Conservation (phyloP, 2,113 vertebrate genomes). For the Labeo catla region DNA sequence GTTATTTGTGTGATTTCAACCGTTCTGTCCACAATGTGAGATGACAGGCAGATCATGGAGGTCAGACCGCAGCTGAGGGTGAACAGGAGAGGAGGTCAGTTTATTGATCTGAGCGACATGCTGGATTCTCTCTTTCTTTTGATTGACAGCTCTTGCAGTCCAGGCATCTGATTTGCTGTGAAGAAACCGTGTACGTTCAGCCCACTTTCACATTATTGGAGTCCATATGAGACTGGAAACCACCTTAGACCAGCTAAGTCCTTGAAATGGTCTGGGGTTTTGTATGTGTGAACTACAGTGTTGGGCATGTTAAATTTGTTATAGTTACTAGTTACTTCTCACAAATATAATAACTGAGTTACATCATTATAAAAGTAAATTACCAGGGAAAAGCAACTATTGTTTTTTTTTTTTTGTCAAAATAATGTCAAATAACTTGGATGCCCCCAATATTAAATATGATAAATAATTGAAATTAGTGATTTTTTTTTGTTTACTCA, state of each 20-base stretch:
- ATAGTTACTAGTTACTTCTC: no score
- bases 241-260: not conserved
- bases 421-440: no score
- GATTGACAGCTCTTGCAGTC: constrained; percentile 14
- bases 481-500: no score
- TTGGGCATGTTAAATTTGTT: no score
- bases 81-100: not conserved
- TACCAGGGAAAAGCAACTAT: no score
- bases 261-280: not conserved
- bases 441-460: no score
- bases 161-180: not conserved
- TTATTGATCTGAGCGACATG: constrained; percentile 1
- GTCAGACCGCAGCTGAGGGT: not conserved
- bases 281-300: not conserved
- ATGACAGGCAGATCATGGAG: not conserved
- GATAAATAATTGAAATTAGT: no score
- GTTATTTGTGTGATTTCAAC: not conserved
- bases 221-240: not conserved
- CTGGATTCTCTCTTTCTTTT: not conserved
- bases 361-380: no score
- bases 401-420: no score
- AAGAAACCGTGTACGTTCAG: not conserved
- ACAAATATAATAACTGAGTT: no score
- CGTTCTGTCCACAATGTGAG: not conserved
- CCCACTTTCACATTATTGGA: not conserved